These are phyloP conservation scores for Colossoma macropomum DNA, from an alignment of 2,113 vertebrate species.

Conservation along the genomic window DNA sequence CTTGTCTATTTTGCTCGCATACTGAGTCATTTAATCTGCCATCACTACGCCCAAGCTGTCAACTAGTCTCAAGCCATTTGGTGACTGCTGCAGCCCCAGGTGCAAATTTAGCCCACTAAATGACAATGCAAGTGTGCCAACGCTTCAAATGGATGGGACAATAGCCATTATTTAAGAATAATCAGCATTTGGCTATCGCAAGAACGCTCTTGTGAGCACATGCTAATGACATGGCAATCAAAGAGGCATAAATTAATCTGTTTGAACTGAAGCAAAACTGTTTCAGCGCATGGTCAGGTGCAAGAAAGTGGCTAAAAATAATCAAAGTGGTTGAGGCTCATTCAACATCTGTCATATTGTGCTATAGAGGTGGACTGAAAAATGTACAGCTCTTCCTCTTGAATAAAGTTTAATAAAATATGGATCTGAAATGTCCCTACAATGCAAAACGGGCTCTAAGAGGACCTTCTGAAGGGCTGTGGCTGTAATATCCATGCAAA, in stretches of 20 bases:
- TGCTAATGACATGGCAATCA: constrained; percentile 58
- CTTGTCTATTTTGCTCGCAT: constrained; percentile 51
- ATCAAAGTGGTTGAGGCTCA: not conserved
- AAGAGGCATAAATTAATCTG: constrained; percentile 13
- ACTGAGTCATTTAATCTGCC: constrained; percentile 52
- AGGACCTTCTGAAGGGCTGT: constrained; percentile 9
- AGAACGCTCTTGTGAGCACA: constrained; percentile 60
- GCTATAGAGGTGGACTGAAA: not conserved
- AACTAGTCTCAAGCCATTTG: constrained; percentile 58
- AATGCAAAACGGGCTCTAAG: not conserved
- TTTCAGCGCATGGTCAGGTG: not conserved
- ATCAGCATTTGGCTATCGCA: constrained; percentile 58
- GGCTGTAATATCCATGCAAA: constrained; percentile 21
- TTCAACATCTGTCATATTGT: not conserved
- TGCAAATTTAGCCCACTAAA: constrained; percentile 69
- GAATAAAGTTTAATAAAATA: constrained; percentile 15
- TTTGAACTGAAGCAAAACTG: not conserved
- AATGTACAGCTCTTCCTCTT: not conserved
- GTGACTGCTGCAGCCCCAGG: constrained; percentile 65
- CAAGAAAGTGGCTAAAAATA: not conserved
- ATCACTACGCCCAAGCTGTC: constrained; percentile 55
- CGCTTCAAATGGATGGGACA: constrained; percentile 51
- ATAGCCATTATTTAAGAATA: constrained; percentile 60
- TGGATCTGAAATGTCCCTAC: not conserved
- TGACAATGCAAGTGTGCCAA: constrained; percentile 66